phyloP scores from a whole-genome alignment of 2,113 vertebrate species.

The Urocolius indicus region DNA sequence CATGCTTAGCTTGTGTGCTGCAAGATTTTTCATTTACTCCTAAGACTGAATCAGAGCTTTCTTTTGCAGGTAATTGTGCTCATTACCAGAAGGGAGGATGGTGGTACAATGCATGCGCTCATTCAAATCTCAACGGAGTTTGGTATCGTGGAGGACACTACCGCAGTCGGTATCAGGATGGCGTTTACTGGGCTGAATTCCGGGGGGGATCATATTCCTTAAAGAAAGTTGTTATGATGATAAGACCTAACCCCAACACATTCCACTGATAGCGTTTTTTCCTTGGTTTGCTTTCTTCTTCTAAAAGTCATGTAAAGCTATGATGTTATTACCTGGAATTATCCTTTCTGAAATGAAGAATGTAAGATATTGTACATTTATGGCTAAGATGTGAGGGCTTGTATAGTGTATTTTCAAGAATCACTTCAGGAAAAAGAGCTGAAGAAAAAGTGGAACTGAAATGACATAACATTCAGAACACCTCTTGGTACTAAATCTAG shows the following conservation, averaged over 20 bases:
- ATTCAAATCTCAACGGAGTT: conserved; percentile 96
- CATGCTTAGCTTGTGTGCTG: neutral
- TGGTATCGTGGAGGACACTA: conserved; percentile 98
- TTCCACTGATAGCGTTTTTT: conserved; percentile 84
- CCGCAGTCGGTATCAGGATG: conserved; percentile 95
- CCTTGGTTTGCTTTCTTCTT: neutral
- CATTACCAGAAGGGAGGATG: conserved; percentile 98
- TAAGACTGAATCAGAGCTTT: neutral
- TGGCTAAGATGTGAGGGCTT: neutral
- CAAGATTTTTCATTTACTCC: neutral
- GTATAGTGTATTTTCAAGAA: conserved; percentile 53
- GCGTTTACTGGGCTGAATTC: conserved; percentile 98
- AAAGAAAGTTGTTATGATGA: conserved; percentile 99
- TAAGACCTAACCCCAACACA: conserved; percentile 95
- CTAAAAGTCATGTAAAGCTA: neutral
- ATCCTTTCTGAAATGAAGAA: conserved; percentile 16
- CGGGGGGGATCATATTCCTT: conserved; percentile 95
- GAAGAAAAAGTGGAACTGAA: neutral
- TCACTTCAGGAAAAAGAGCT: neutral
- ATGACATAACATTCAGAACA: neutral
- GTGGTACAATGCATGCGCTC: conserved; percentile 99
- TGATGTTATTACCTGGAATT: neutral
- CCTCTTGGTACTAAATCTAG: neutral
- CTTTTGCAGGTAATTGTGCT: conserved; percentile 91
- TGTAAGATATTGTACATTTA: conserved; percentile 67